phyloP scores from a whole-genome alignment of 2,888 invertebrate genomes.

The Octonoba sinensis region DNA sequence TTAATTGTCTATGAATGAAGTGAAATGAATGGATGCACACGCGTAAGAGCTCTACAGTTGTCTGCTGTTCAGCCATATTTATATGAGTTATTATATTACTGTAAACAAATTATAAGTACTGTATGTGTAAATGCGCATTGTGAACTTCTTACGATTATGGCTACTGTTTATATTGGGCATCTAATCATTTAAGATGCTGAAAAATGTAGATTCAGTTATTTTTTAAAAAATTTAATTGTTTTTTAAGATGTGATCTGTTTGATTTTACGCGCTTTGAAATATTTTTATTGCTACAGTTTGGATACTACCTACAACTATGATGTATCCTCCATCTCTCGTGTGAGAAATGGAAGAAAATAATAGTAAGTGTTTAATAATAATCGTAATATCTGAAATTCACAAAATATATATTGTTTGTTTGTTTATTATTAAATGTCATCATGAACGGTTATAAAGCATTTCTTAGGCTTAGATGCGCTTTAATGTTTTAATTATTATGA shows the following conservation, averaged over 20 bases:
- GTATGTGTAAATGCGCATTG: too few relatives aligned
- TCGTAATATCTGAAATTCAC: not conserved
- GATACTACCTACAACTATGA: slow-evolving; percentile 10
- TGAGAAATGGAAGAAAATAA: slow-evolving; percentile 14
- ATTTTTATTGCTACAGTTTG: slow-evolving; percentile 28
- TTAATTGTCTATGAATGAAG: slow-evolving; percentile 26
- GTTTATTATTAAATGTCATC: slow-evolving; percentile 12
- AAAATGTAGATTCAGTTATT: slow-evolving; percentile 18
- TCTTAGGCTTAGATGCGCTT: too few relatives aligned
- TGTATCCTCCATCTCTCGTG: slow-evolving; percentile 1
- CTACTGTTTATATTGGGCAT: too few relatives aligned
- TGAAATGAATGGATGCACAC: slow-evolving; percentile 60
- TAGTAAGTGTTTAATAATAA: not conserved
- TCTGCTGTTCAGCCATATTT: slow-evolving; percentile 64
- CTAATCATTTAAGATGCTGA: not conserved
- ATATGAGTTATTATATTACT: slow-evolving; percentile 60
- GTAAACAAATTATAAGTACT: slow-evolving; percentile 51
- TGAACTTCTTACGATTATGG: too few relatives aligned
- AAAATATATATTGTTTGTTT: not conserved
- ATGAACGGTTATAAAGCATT: too few relatives aligned
- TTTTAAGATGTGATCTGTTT: slow-evolving; percentile 53
- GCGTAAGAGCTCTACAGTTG: slow-evolving; percentile 64
- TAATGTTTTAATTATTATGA: too few relatives aligned
- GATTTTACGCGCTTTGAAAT: slow-evolving; percentile 46
- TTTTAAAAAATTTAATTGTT: slow-evolving; percentile 45